Base-by-base conservation (phyloP, 2,113 vertebrate species). In the Silurus asotus region DNA sequence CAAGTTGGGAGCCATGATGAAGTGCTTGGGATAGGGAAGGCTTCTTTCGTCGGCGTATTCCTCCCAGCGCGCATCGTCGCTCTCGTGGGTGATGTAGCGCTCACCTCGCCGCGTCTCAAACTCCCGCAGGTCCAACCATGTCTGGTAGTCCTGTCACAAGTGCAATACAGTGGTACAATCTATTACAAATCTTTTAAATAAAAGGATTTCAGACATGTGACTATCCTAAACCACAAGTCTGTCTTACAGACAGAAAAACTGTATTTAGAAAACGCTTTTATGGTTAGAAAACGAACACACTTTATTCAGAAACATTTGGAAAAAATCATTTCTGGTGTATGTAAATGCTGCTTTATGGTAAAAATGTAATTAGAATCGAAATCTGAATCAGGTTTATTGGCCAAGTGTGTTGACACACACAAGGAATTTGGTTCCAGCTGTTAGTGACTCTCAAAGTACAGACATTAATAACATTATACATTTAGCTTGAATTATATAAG, bases 31-130 rank as follows among this genome's bases (percentile, higher is more conserved):
- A 90, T 97, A 96, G 77, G 92, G 90, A 0, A 99, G 97, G 87
- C 94, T 94, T 93, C 97, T 96, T 82, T 97, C 96, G 0, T 95
- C 95, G 0, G 97, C 96, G 2, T 97, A 96, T 90, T 97, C 96
- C 92, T 99, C 97, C 98, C 98, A 99, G 85, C 98, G 97, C 0
- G 96, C 96, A 45, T 99, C 98, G 0, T 99, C 98, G 0, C 98
- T 99, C 92, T 99, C 98, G 0, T 99, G 98, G 65, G 98, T 99
- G 90, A 99, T 99, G 87, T 99, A 99, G 90, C 98, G 98, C 88
- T 99, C 98, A 2, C 97, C 97, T 77, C 96, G 94, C 53, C 97
- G 96, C 0, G 97, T 98, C 94, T 99, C 98, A 83, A 99, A 99
- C 93, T 99, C 98, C 92, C 98, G 95, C 89, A 99, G 97, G 91